Evolutionary conservation across 2,797 vertebrate species (phyloP).

Genomic region (Cyclopterus lumpus): DNA sequence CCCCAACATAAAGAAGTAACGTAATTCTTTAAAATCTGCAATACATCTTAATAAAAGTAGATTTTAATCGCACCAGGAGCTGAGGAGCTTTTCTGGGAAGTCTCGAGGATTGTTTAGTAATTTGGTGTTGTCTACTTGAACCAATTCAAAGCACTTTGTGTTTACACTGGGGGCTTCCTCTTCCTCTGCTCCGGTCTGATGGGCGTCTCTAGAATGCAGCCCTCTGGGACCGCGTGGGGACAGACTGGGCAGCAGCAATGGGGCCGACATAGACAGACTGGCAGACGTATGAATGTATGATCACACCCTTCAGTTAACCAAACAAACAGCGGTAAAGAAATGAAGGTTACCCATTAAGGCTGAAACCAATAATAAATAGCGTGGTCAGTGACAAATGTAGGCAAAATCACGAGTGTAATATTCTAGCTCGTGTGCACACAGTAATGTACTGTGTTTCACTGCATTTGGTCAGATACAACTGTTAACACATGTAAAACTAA

Average conservation of each 20-base stretch:
- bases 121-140: conserved; percentile 47
- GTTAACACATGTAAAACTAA: neutral
- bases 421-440: neutral
- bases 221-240: conserved; percentile 61
- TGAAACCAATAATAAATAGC: neutral
- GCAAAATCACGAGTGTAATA: neutral
- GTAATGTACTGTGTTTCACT: neutral
- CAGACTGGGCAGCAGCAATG: conserved; percentile 61
- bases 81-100: conserved; percentile 21
- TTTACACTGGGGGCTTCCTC: conserved; percentile 77
- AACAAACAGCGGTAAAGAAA: neutral
- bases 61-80: neutral
- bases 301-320: conserved; percentile 47
- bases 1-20: neutral
- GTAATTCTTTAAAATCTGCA: neutral
- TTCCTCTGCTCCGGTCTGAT: conserved; percentile 62
- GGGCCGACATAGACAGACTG: conserved; percentile 57
- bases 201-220: conserved; percentile 71
- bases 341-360: neutral
- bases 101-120: conserved; percentile 28
- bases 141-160: conserved; percentile 70
- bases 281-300: conserved; percentile 48
- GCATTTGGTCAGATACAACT: neutral
- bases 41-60: neutral
- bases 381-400: neutral